phyloP scores from a whole-genome alignment of 2,113 vertebrate species.

The Neopipo cinnamomea region DNA sequence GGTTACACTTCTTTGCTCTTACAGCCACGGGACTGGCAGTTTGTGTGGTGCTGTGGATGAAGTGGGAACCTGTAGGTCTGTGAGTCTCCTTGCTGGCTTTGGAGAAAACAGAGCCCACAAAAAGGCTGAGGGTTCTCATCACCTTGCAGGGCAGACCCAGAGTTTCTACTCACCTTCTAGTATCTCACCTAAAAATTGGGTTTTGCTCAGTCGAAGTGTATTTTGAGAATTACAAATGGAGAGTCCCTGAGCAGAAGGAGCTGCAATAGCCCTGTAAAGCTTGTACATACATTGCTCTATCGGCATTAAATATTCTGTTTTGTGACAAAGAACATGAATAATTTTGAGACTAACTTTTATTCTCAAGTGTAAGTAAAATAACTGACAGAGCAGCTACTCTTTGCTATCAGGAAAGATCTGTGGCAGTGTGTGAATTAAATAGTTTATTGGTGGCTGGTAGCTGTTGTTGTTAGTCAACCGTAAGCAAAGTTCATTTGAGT shows the following conservation, averaged over 20 bases:
- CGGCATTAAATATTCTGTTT: background rate
- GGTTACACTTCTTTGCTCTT: background rate
- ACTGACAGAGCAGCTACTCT: background rate
- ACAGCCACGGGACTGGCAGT: rapidly evolving
- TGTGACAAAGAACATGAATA: background rate
- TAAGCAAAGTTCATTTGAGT: background rate
- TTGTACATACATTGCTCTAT: background rate
- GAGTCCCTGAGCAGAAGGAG: background rate
- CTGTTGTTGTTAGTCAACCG: background rate
- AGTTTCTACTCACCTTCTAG: background rate
- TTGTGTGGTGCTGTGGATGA: rapidly evolving
- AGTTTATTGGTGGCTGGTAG: background rate
- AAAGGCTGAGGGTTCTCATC: background rate
- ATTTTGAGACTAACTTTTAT: background rate
- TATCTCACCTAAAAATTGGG: background rate
- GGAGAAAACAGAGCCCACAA: background rate
- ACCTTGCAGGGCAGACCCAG: background rate
- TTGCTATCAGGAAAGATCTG: background rate
- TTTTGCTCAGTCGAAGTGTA: background rate
- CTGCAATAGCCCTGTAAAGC: background rate
- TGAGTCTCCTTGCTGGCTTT: background rate
- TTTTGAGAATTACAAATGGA: background rate
- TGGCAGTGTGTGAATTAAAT: background rate
- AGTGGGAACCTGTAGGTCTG: background rate
- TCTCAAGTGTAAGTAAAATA: background rate